Evolutionary conservation across 2,113 vertebrate species (phyloP).

Genomic region (Poeciliopsis prolifica): DNA sequence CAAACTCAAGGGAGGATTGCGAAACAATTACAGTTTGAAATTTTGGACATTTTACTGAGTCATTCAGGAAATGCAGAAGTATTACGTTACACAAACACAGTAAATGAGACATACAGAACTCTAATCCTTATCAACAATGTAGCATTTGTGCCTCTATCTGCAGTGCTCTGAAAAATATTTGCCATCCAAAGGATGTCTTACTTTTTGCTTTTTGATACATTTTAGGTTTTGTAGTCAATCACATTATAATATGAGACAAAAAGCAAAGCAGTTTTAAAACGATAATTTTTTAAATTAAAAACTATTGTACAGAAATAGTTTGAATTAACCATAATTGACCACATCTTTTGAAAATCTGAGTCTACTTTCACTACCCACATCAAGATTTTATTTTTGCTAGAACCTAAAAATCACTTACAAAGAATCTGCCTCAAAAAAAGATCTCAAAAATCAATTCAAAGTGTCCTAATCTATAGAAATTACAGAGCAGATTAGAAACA

Average conservation of each 20-base stretch:
- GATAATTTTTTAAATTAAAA: neutral
- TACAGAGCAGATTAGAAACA: too few species aligned
- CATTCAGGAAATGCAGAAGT: neutral
- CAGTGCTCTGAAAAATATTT: neutral
- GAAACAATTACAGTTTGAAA: neutral
- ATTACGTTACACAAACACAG: neutral
- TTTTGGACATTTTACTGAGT: constrained; percentile 3
- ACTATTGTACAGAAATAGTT: too few species aligned
- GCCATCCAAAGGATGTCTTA: neutral
- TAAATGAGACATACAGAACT: neutral
- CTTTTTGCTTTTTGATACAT: neutral
- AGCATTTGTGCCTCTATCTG: neutral
- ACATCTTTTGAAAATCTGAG: neutral
- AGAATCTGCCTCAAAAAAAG: neutral
- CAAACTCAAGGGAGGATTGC: constrained; percentile 22
- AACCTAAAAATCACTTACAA: neutral
- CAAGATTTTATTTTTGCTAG: neutral
- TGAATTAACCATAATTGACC: neutral
- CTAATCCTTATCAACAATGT: neutral
- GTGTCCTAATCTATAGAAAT: neutral
- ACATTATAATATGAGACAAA: neutral
- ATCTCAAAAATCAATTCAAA: neutral
- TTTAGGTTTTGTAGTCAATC: neutral
- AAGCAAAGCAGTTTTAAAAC: neutral
- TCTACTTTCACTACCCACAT: neutral